These are phyloP conservation scores for Pimpla rufipes DNA, from an alignment of 2,888 invertebrate genomes.

Conservation along the genomic window DNA sequence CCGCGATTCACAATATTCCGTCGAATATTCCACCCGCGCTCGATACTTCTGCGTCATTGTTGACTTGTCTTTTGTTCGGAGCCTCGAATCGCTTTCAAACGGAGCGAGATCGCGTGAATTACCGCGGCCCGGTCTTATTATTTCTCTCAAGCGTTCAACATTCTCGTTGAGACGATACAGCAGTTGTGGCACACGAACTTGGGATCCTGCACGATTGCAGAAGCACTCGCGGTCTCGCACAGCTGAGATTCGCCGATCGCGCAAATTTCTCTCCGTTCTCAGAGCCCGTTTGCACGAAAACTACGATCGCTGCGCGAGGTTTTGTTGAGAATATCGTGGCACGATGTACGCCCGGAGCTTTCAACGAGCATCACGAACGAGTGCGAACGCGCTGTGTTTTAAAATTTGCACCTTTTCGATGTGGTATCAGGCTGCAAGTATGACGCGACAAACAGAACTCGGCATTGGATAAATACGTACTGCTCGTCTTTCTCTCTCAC, in stretches of 20 bases:
- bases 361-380: not conserved
- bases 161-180: not conserved
- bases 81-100: not conserved
- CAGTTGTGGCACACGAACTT: not conserved
- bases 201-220: not conserved
- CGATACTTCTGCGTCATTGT: slow-evolving; percentile 35
- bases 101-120: not conserved
- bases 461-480: slow-evolving; percentile 52
- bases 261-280: not conserved
- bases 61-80: not conserved
- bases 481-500: not conserved
- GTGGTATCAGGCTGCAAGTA: slow-evolving; percentile 13
- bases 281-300: slow-evolving; percentile 12
- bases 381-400: slow-evolving; percentile 11
- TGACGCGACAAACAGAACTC: slow-evolving; percentile 50
- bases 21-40: slow-evolving; percentile 38
- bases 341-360: not conserved
- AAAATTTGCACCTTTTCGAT: slow-evolving; percentile 34
- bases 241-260: slow-evolving; percentile 40
- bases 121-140: not conserved
- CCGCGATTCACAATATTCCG: slow-evolving; percentile 51
- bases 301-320: not conserved
- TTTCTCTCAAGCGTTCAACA: not conserved
- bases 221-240: slow-evolving; percentile 14
- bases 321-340: not conserved